Evolutionary conservation across 2,113 vertebrate genomes (phyloP), one percentile per base, ranked within the genome.

Genomic region (Phrynosoma platyrhinos): DNA sequence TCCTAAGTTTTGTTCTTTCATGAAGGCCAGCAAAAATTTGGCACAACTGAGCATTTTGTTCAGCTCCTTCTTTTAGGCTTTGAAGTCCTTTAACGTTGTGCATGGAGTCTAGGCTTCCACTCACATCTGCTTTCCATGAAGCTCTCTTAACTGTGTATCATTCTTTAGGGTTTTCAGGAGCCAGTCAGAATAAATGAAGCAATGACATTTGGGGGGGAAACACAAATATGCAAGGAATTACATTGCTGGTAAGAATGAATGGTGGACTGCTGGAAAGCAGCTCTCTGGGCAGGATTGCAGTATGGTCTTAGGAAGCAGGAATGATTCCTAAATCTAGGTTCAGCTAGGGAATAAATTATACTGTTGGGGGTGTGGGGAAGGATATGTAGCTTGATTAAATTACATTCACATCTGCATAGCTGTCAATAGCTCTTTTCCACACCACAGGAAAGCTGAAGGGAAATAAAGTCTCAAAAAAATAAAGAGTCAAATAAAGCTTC

Each of bases 41-140:
- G 94, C 93, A 94, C 87, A 94, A 89, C 90, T 68, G 62, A 93
- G 89, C 93, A 95, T 95, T 96, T 94, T 93, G 91, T 93, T 95
- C 94, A 92, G 93, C 89, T 95, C 87, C 88, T 91, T 93, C 89
- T 91, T 93, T 90, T 91, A 78, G 90, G 75, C 94, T 96, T 96
- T 95, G 95, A 96, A 95, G 94, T 95, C 47, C 68, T 64, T 64
- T 85, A 91, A 94, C 94, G 93, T 89, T 90, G 92, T 90, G 89
- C 91, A 95, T 94, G 93, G 92, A 95, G 89, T 92, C 81, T 94
- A 79, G 82, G 92, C 92, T 95, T 94, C 92, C 90, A 92, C 82
- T 91, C 93, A 95, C 95, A 96, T 95, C 95, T 96, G 95, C 93
- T 96, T 96, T 93, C 90, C 91, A 95, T 96, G 94, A 96, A 95